Conservation (phyloP, 2,888 invertebrate species). For the Rhagonycha lutea region DNA sequence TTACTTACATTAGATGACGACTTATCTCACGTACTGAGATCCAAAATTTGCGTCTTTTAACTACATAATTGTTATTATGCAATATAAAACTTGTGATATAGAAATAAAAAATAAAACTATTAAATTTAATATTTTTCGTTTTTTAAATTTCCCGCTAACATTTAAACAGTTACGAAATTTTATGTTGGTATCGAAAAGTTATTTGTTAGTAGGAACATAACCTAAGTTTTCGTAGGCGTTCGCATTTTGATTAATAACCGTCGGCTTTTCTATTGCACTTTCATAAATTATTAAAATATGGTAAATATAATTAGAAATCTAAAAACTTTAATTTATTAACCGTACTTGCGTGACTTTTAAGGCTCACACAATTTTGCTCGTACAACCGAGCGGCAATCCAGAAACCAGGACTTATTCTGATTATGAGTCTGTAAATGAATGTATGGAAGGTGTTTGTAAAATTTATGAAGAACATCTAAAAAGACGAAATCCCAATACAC, state of each 20-base stretch:
- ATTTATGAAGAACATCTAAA: constrained; percentile 99
- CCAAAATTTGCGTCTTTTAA: constrained; percentile 77
- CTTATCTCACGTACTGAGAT: constrained; percentile 65
- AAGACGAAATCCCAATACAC: constrained; percentile 90
- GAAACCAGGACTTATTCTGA: constrained; percentile 98
- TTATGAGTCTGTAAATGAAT: constrained; percentile 97
- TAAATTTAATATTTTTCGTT: not conserved
- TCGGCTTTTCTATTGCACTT: not conserved
- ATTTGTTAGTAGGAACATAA: not conserved
- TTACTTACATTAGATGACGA: constrained; percentile 81
- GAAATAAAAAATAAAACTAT: not conserved
- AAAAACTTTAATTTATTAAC: not conserved
- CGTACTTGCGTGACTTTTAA: not conserved
- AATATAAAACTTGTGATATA: not conserved
- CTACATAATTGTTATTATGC: not conserved
- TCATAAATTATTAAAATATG: not conserved
- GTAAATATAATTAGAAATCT: not conserved
- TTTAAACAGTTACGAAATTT: not conserved
- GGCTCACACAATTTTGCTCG: constrained; percentile 96
- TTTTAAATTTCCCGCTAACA: not conserved
- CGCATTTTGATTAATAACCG: not conserved
- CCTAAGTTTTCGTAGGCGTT: not conserved
- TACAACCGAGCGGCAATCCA: constrained; percentile 91
- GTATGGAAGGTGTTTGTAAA: constrained; percentile 98
- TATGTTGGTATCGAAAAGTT: not conserved